Percentiles rank a stretch among this genome's conserved stretches.
phyloP scores from a whole-genome alignment of 2,113 vertebrate species.

The Felis catus region F.catus_Fca126_mat1.0 CM031416.1:12873501-12874000 shows the following conservation, averaged over 20 bases:
- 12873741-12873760: background rate
- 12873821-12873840: background rate
- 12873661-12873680: background rate
- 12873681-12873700: background rate
- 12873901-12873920: background rate
- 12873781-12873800: background rate
- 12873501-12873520: too few species aligned
- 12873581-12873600: background rate
- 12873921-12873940: background rate
- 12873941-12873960: background rate
- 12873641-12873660: background rate
- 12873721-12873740: background rate
- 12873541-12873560: too few species aligned
- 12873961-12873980: background rate
- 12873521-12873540: too few species aligned
- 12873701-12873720: accelerated
- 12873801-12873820: background rate
- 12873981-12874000: background rate
- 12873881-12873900: background rate
- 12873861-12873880: background rate
- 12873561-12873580: too few species aligned
- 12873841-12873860: background rate
- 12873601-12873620: background rate
- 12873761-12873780: background rate
- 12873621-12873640: background rate